These are phyloP conservation scores for Rhopalosiphum padi DNA, from an alignment of 1,140 invertebrate species.

Conservation along the genomic window DNA sequence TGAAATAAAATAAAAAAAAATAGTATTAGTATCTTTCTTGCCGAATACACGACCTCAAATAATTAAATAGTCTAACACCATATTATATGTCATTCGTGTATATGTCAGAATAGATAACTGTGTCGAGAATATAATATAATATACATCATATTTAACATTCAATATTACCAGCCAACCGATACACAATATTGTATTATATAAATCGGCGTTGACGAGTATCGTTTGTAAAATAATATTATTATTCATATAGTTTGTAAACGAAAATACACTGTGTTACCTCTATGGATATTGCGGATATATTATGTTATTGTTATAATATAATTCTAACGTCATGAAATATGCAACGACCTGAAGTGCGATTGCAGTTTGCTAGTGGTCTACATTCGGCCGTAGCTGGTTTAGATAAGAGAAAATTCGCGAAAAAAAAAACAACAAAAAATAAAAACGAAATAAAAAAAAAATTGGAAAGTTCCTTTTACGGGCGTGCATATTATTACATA, in stretches of 20 bases:
- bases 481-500: neutral
- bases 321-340: neutral
- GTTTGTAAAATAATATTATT: neutral
- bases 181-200: neutral
- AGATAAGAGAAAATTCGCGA: neutral
- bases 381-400: neutral
- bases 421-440: neutral
- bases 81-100: neutral
- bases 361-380: neutral
- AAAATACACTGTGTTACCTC: neutral
- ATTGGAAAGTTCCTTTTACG: constrained; percentile 25
- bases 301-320: neutral
- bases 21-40: neutral
- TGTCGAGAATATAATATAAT: too few relatives aligned
- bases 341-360: neutral
- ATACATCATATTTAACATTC: neutral
- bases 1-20: neutral
- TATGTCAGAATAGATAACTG: neutral
- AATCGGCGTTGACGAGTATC: neutral
- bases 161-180: neutral
- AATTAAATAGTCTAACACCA: neutral
- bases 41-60: neutral
- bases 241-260: neutral
- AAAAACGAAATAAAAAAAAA: neutral
- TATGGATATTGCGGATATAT: neutral